Percentiles rank a stretch among this genome's conserved stretches.
phyloP scores from a whole-genome alignment of 2,888 invertebrate genomes.

The Oxytorus armatus region DNA sequence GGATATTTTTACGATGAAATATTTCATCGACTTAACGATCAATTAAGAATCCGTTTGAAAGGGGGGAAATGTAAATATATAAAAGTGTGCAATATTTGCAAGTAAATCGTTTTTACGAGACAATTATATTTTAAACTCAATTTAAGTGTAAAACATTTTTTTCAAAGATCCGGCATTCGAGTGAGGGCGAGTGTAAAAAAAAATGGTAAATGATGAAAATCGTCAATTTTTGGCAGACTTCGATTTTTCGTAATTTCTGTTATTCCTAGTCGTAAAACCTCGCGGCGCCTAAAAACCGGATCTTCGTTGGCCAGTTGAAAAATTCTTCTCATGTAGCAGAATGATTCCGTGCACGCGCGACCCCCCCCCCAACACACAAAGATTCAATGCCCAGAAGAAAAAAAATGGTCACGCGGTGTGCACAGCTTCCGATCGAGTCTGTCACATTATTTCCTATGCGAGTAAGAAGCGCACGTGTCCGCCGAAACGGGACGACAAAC shows the following conservation, averaged over 20 bases:
- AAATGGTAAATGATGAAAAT: too few species aligned
- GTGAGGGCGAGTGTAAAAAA: too few species aligned
- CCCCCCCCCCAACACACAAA: conserved; percentile 12
- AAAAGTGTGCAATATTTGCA: background rate
- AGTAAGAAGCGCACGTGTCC: conserved; percentile 76
- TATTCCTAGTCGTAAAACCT: background rate
- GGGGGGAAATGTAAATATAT: conserved; percentile 20
- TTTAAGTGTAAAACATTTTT: conserved; percentile 3
- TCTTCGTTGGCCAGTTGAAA: background rate
- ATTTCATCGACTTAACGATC: conserved; percentile 26
- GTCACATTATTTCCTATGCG: conserved; percentile 41
- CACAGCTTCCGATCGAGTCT: conserved; percentile 50
- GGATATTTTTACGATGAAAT: conserved; percentile 9
- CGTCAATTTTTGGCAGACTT: too few species aligned
- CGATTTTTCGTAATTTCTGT: too few species aligned
- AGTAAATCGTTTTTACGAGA: background rate
- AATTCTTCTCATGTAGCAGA: conserved; percentile 24
- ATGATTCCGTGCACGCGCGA: conserved; percentile 51
- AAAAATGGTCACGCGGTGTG: background rate
- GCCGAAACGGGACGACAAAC: conserved; percentile 72
- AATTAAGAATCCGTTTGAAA: conserved; percentile 15
- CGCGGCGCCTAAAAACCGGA: conserved; percentile 32
- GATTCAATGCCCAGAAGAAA: conserved; percentile 21
- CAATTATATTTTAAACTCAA: background rate
- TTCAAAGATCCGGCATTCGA: too few species aligned